These are phyloP conservation scores for Buceros bicornis DNA, from an alignment of 2,797 vertebrate species.

Conservation along the genomic window DNA sequence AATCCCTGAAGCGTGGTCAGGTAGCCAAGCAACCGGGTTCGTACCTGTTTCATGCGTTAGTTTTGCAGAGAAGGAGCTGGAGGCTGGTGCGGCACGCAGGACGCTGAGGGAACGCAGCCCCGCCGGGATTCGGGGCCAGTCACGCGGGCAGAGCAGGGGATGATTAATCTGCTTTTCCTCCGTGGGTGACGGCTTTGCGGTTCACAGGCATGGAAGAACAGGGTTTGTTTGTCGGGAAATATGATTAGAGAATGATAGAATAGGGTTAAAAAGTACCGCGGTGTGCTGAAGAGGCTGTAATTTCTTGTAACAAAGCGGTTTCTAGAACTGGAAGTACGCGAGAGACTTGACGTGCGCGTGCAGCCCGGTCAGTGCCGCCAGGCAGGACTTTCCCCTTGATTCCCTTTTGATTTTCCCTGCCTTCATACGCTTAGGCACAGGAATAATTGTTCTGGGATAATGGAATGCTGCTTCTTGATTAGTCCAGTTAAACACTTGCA, in stretches of 20 bases:
- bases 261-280: not conserved
- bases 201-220: not conserved
- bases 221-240: not conserved
- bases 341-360: not conserved
- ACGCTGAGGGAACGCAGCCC: not conserved
- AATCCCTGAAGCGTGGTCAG: not conserved
- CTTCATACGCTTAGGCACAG: not conserved
- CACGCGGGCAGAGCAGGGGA: not conserved
- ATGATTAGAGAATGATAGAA: not conserved
- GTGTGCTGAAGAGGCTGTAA: not conserved
- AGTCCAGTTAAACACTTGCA: not conserved
- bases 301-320: not conserved
- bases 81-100: not conserved
- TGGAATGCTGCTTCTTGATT: not conserved
- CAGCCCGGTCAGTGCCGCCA: not conserved
- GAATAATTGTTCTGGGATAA: not conserved
- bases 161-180: not conserved
- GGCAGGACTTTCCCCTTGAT: not conserved
- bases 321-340: not conserved
- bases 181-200: slow-evolving; percentile 19
- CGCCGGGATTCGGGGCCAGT: not conserved
- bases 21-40: not conserved
- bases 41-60: not conserved
- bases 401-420: not conserved
- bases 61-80: not conserved